Evolutionary conservation across 30 jellyfish, hydroid and myxozoan genomes (phyloP).

Genomic region (Turritopsis dohrnii): DNA sequence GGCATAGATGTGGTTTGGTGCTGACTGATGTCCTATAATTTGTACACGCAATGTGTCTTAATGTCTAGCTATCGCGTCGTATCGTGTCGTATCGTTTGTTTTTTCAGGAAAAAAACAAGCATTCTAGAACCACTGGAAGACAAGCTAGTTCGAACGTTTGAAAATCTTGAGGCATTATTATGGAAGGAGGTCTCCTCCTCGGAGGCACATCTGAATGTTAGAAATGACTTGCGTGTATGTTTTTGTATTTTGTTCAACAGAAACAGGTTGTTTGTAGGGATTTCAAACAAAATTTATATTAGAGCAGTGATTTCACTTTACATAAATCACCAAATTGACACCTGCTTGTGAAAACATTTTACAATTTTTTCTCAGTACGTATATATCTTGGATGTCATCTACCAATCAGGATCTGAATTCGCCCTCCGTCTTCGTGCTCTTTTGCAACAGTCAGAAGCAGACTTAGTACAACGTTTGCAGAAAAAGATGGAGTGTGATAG

Average conservation of each 20-base stretch:
- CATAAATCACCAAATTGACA: background rate
- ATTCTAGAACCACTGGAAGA: background rate
- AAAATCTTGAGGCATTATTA: background rate
- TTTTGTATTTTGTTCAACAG: no score
- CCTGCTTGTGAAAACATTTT: background rate
- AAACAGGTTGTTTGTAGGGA: no score
- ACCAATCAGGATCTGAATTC: background rate
- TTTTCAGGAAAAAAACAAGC: background rate
- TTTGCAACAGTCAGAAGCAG: background rate
- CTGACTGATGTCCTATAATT: no score
- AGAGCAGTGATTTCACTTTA: background rate
- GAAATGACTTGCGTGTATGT: background rate
- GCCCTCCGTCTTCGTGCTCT: conserved; percentile 13
- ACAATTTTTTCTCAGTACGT: background rate
- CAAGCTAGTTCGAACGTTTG: background rate
- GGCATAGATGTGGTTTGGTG: no score
- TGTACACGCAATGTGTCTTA: no score
- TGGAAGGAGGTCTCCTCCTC: background rate
- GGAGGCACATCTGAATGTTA: no score
- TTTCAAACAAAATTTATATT: background rate
- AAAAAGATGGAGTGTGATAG: background rate
- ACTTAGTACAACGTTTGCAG: background rate
- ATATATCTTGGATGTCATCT: background rate
- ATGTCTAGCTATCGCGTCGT: no score
- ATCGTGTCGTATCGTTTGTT: background rate